A percentile compares a stretch with the other conserved stretches of the same genome.
phyloP scores from a whole-genome alignment of 2,113 vertebrate species.

The Bubo bubo region DNA sequence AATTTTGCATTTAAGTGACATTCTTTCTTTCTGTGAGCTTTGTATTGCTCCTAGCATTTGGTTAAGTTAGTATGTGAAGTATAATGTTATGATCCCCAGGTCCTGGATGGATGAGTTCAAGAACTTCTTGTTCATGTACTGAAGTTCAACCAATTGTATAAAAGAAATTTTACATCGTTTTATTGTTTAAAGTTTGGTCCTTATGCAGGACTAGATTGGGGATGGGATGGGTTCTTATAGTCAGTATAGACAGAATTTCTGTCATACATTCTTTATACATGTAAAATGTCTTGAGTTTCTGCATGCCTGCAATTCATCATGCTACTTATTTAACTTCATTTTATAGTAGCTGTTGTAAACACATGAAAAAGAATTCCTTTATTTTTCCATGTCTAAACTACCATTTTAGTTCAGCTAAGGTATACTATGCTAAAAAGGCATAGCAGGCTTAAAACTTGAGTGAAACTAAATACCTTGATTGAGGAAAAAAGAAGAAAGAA shows the following conservation, averaged over 20 bases:
- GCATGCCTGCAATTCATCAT: not conserved
- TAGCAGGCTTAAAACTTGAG: not conserved
- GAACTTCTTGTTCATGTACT: not conserved
- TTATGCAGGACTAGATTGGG: not conserved
- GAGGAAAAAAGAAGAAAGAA: no score
- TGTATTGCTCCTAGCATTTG: not conserved
- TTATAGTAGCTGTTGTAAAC: not conserved
- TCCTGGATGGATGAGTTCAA: not conserved
- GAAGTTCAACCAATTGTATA: not conserved
- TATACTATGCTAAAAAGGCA: not conserved
- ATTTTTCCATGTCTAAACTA: not conserved
- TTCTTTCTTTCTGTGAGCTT: not conserved
- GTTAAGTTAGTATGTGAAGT: not conserved
- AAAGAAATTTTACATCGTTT: not conserved
- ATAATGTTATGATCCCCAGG: not conserved
- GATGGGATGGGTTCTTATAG: not conserved
- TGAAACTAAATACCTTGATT: not conserved
- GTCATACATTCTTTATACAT: not conserved
- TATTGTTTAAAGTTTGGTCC: not conserved
- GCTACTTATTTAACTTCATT: not conserved
- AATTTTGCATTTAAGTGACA: not conserved
- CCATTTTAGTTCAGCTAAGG: not conserved
- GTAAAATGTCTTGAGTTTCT: not conserved
- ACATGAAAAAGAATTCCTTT: not conserved
- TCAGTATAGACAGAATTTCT: not conserved